These are phyloP conservation scores for Eristalinus sepulchralis DNA, from an alignment of 2,888 invertebrate genomes.

Conservation along the genomic window DNA sequence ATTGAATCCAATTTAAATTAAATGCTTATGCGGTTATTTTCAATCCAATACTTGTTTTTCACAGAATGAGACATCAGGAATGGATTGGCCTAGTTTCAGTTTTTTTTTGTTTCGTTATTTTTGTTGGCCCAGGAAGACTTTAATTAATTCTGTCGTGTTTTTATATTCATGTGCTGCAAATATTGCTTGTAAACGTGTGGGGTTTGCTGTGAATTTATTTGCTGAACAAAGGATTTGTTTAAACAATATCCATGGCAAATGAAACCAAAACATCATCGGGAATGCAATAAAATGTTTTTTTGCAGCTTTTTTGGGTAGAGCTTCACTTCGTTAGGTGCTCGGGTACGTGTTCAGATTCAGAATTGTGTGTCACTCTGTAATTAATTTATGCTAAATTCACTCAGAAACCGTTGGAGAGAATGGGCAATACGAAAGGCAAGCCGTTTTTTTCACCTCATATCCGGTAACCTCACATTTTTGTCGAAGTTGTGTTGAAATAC, in stretches of 20 bases:
- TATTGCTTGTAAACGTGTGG: background rate
- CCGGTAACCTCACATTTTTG: too few relatives aligned
- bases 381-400: background rate
- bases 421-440: too few relatives aligned
- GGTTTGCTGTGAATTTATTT: background rate
- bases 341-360: too few relatives aligned
- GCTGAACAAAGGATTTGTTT: constrained; percentile 8
- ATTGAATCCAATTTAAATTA: constrained; percentile 55
- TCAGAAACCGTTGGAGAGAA: too few relatives aligned
- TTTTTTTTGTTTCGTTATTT: background rate
- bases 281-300: background rate
- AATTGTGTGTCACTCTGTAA: background rate
- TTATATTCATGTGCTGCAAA: background rate
- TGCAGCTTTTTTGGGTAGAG: too few relatives aligned
- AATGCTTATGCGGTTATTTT: constrained; percentile 31
- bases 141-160: constrained; percentile 23
- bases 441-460: too few relatives aligned
- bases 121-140: background rate
- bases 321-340: background rate
- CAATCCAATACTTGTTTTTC: constrained; percentile 7
- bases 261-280: background rate
- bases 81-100: background rate
- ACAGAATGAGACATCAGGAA: background rate
- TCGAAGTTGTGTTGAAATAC: too few relatives aligned
- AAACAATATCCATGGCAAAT: background rate